Base-by-base conservation (phyloP, 37 sponge, comb jelly and placozoan species). In the Beroe forskalii region DNA sequence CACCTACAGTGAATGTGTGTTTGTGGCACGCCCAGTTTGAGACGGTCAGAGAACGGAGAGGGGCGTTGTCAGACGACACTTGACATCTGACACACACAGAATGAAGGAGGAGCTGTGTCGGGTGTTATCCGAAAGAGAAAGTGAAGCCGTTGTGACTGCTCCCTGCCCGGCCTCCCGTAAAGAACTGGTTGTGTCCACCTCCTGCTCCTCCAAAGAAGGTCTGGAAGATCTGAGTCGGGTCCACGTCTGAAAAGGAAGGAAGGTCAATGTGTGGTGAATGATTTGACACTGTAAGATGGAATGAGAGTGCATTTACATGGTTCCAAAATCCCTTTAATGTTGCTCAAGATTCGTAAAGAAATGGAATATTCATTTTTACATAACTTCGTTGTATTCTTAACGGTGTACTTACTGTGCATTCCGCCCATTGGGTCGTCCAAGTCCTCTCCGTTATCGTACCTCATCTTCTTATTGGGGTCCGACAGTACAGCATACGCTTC, bases 391-490 rank as follows among this genome's bases (percentile, higher is more conserved):
- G n/a, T n/a, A n/a, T n/a, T n/a, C n/a, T n/a, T n/a, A n/a, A n/a
- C n/a, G n/a, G n/a, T n/a, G n/a, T n/a, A 48, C 55, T 37, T 37
- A 67, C 90, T 76, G 76, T 94, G 94, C 67, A 92, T 91, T 40
- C 86, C 86, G 48, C 91, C 91, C 23, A 38, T 90, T 38, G 94
- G 76, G 9, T 96, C 99, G 44, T 98, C 99, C 75, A 98, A 69
- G 41, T 98, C 99, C 24, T 95, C 92, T 12, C 99, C 99, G 44
- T 62, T 92, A 92, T 98, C 99, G 69, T 98, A 98, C 33, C 99
- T 93, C 9, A 8, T 27, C 89, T 80, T 91, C 92, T 96, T 98
- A 40, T 91, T 93, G 0, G 90, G 63, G 76, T 98, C 99, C 9
- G 97, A 95, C 35, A 98, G 90, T 19, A 98, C 94, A 3, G 83